These are phyloP conservation scores for Eupelmus urozonus DNA, from an alignment of 2,888 invertebrate genomes.

Conservation along the genomic window DNA sequence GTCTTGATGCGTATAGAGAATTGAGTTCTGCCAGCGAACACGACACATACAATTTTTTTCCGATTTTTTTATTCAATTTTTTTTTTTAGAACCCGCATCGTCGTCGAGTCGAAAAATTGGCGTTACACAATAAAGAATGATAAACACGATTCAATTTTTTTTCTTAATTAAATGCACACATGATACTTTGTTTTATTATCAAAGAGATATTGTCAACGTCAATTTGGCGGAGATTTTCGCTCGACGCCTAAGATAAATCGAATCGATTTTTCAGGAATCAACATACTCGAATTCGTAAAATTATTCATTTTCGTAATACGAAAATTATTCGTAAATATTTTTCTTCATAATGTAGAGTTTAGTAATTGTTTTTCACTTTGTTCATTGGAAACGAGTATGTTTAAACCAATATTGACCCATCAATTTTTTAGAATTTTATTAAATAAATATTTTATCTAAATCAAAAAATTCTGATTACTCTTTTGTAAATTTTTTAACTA, in stretches of 20 bases:
- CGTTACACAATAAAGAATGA: constrained; percentile 19
- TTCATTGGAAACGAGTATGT: too few relatives aligned
- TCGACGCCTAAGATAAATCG: neutral
- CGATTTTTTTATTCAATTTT: constrained; percentile 8
- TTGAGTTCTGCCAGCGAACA: constrained; percentile 49
- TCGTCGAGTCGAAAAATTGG: constrained; percentile 1
- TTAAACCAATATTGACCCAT: too few relatives aligned
- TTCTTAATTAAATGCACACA: constrained; percentile 21
- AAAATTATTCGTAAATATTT: too few relatives aligned
- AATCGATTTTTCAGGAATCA: neutral
- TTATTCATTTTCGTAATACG: too few relatives aligned
- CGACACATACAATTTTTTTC: constrained; percentile 37
- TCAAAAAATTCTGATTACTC: neutral
- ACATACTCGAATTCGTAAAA: neutral
- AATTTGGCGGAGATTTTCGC: neutral
- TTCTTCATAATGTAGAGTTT: too few relatives aligned
- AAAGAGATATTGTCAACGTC: constrained; percentile 39
- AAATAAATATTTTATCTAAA: too few relatives aligned
- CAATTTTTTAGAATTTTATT: too few relatives aligned
- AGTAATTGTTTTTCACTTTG: too few relatives aligned
- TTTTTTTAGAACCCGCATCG: constrained; percentile 11
- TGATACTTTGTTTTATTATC: constrained; percentile 32
- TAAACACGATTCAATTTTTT: constrained; percentile 14
- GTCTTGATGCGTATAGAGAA: constrained; percentile 37
- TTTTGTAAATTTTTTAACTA: neutral